Evolutionary conservation across 1,140 invertebrate genomes (phyloP), one percentile per base, ranked within the genome.

Genomic region (Holcopasites calliopsidis): DNA sequence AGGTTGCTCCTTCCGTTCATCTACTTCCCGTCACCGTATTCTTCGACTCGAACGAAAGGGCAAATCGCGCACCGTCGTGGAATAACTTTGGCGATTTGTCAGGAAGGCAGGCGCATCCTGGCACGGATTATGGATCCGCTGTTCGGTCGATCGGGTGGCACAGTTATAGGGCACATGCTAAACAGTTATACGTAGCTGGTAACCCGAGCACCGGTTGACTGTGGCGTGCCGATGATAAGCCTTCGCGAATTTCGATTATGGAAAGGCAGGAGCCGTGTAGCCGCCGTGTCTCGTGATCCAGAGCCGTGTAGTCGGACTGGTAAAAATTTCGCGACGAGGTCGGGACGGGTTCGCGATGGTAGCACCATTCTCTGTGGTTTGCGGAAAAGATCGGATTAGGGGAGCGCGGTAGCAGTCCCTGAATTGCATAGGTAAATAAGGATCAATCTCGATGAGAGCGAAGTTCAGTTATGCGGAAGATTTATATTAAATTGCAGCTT

Each of bases 121-220:
- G 86, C 72, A 88, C 86, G 77, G 81, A 81, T 77, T 87, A 86
- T 87, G 82, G 87, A 86, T 88, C 86, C 74, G 76, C 60, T 47
- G 68, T 49, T 49, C 75, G 80, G 52, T 82, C 66, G 75, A 79
- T 66, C 23, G 55, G 60, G 44, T 71, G 65, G 44, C 74, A 66
- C 42, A 28, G 40, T 61, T 65, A 49, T 35, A 54, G 35, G 3
- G 62, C 49, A 47, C 5, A 4, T 2, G 44, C 47, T 47, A 47
- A n/a, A n/a, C n/a, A n/a, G n/a, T n/a, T n/a, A n/a, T n/a, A n/a
- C n/a, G n/a, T n/a, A n/a, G n/a, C n/a, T n/a, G 3, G 23, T 40
- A 80, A 58, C 21, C 28, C 54, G 49, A 26, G 31, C 33, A 52
- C 47, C 69, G 18, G 23, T 44, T 42, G 49, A 54, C 54, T 16